Percentiles rank a stretch among this genome's conserved stretches.
These are phyloP conservation scores for Pangasius djambal DNA, from an alignment of 2,797 vertebrate species.

Conservation along the genomic window DNA sequence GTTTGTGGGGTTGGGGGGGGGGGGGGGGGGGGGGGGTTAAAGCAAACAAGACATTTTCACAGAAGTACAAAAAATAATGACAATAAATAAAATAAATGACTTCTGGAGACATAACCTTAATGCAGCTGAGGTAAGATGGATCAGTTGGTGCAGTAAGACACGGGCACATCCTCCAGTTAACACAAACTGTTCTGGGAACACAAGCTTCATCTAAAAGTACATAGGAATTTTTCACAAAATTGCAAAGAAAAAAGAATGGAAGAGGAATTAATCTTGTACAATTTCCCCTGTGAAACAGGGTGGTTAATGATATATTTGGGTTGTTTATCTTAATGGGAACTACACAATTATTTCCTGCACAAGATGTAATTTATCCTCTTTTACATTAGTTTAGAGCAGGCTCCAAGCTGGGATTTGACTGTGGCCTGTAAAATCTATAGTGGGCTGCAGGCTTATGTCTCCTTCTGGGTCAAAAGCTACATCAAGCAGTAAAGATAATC, in stretches of 20 bases:
- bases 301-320: conserved; percentile 34
- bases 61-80: not conserved
- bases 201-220: conserved; percentile 12
- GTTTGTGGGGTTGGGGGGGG: not conserved
- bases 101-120: conserved; percentile 12
- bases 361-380: conserved; percentile 42
- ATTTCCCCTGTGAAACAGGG: not conserved
- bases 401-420: conserved; percentile 22
- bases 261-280: conserved; percentile 5
- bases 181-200: conserved; percentile 20
- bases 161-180: conserved; percentile 4
- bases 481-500: conserved; percentile 36
- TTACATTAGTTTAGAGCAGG: conserved; percentile 48
- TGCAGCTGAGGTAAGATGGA: not conserved
- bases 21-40: not conserved
- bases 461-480: conserved; percentile 44
- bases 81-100: not conserved
- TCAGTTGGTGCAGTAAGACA: conserved; percentile 17
- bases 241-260: not conserved
- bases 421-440: conserved; percentile 27
- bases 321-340: conserved; percentile 34
- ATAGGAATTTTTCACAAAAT: conserved; percentile 8
- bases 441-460: conserved; percentile 38
- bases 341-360: conserved; percentile 42
- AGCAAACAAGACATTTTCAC: not conserved